Conservation (phyloP, 2,113 vertebrate genomes). For the Lampris incognitus region DNA sequence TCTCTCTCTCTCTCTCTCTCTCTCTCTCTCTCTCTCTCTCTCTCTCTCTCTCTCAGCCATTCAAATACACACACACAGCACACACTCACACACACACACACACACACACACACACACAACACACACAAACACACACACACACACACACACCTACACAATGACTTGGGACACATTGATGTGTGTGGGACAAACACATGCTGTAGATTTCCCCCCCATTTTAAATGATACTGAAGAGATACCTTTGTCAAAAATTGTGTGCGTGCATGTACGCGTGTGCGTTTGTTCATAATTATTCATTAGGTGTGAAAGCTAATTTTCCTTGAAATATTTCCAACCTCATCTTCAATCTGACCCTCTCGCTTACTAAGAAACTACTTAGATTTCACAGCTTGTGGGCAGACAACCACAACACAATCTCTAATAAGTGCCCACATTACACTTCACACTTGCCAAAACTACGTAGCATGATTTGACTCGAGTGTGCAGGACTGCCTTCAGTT, state of each 20-base stretch:
- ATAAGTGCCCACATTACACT: slow-evolving; percentile 40
- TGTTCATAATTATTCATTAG: slow-evolving; percentile 30
- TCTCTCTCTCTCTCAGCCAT: background rate
- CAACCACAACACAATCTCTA: slow-evolving; percentile 65
- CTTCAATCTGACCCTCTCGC: slow-evolving; percentile 27
- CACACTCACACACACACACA: slow-evolving; percentile 6
- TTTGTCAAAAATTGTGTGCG: background rate
- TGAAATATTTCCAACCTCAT: slow-evolving; percentile 15
- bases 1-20: slow-evolving; percentile 36
- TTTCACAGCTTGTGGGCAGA: slow-evolving; percentile 47
- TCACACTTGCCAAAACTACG: slow-evolving; percentile 43
- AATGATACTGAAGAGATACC: too few relatives aligned
- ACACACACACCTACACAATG: slow-evolving; percentile 24
- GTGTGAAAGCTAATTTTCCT: slow-evolving; percentile 40
- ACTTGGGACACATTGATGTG: background rate
- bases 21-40: slow-evolving; percentile 8
- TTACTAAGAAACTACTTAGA: slow-evolving; percentile 49
- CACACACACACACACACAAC: too few relatives aligned
- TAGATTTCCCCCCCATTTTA: too few relatives aligned
- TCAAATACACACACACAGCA: background rate
- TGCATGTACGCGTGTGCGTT: background rate
- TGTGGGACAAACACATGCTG: too few relatives aligned
- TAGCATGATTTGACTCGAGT: slow-evolving; percentile 33
- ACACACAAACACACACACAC: slow-evolving; percentile 13
- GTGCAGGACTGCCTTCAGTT: slow-evolving; percentile 49